Evolutionary conservation across 2,888 invertebrate species (phyloP).

Genomic region (Ernsta delagoae): DNA sequence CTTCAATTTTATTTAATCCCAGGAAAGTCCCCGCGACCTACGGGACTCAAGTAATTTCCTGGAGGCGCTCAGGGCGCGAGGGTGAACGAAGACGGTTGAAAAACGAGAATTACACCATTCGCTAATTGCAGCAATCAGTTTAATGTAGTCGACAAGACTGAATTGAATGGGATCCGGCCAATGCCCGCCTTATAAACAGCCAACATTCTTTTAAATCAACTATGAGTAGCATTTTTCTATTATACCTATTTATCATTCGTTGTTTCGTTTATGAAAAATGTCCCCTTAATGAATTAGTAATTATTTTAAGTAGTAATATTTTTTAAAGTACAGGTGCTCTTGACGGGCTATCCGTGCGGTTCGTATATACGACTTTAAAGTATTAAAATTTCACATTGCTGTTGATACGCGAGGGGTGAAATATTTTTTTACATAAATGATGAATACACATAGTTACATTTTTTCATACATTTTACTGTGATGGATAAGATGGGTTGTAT

Average conservation of each 20-base stretch:
- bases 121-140: constrained; percentile 83
- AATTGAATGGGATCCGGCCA: constrained; percentile 66
- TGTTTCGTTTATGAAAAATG: constrained; percentile 25
- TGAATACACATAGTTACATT: too few relatives aligned
- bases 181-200: constrained; percentile 67
- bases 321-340: constrained; percentile 12
- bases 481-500: too few relatives aligned
- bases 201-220: constrained; percentile 45
- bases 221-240: constrained; percentile 34
- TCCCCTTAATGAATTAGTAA: constrained; percentile 8
- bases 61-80: constrained; percentile 52
- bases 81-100: constrained; percentile 65
- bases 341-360: neutral
- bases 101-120: constrained; percentile 83
- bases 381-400: neutral
- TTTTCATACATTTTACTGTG: too few relatives aligned
- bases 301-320: constrained; percentile 20
- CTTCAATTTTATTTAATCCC: constrained; percentile 80
- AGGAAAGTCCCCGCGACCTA: constrained; percentile 71
- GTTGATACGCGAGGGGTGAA: neutral
- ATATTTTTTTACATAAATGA: neutral
- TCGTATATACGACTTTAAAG: constrained; percentile 1
- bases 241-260: constrained; percentile 4
- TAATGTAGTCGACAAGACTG: constrained; percentile 81
- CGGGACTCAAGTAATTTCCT: constrained; percentile 79